Evolutionary conservation across 2,888 invertebrate species (phyloP).

Genomic region (Chrysomela aeneicollis): DNA sequence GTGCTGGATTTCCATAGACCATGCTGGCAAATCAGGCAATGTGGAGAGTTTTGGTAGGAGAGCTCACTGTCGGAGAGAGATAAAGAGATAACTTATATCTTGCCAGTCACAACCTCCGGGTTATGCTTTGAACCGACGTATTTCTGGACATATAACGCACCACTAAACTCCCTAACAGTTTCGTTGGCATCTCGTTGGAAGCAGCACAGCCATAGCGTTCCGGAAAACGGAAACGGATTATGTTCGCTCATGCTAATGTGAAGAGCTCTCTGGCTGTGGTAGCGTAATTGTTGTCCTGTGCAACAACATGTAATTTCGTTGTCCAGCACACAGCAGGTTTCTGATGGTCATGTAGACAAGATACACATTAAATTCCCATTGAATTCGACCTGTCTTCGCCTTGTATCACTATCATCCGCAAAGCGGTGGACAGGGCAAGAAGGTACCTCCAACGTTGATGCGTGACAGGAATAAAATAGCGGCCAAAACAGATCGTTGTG

Average conservation of each 20-base stretch:
- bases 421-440: too few relatives aligned
- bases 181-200: slow-evolving; percentile 23
- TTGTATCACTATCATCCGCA: too few relatives aligned
- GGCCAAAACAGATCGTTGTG: too few relatives aligned
- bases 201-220: slow-evolving; percentile 19
- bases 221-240: slow-evolving; percentile 28
- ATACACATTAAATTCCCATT: too few relatives aligned
- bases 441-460: too few relatives aligned
- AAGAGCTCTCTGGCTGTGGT: slow-evolving; percentile 27
- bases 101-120: neutral
- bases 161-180: slow-evolving; percentile 18
- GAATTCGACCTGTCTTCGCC: too few relatives aligned
- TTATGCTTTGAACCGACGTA: neutral
- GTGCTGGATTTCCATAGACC: too few relatives aligned
- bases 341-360: neutral
- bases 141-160: slow-evolving; percentile 19
- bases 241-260: slow-evolving; percentile 27
- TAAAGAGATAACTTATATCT: neutral
- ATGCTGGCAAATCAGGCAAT: too few relatives aligned
- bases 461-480: too few relatives aligned
- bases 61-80: neutral
- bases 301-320: neutral
- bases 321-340: neutral
- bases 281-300: slow-evolving; percentile 13
- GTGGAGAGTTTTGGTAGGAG: too few relatives aligned